Percentiles rank a stretch among this genome's conserved stretches.
Evolutionary conservation across 2,888 invertebrate genomes (phyloP).

Genomic region (Lithodes maja): DNA sequence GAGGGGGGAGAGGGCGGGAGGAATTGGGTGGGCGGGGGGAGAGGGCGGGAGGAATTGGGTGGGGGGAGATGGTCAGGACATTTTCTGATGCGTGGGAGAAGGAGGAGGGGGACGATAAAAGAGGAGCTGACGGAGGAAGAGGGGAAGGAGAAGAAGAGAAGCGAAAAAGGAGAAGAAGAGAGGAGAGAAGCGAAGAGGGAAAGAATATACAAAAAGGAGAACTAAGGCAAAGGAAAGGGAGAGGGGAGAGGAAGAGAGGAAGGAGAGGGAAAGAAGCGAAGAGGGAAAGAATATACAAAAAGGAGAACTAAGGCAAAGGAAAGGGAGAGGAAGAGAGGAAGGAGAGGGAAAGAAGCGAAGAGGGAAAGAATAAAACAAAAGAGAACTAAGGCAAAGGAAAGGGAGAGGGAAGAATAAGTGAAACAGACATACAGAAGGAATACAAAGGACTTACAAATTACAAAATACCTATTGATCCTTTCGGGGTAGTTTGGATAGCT

Average conservation of each 20-base stretch:
- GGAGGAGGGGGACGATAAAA: neutral
- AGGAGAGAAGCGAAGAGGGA: neutral
- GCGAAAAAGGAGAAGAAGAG: neutral
- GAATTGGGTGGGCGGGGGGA: neutral
- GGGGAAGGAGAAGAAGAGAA: neutral
- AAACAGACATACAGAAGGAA: too few relatives aligned
- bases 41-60: neutral
- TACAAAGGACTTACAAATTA: too few relatives aligned
- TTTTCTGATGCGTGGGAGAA: neutral
- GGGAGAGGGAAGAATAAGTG: too few relatives aligned
- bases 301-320: neutral
- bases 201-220: neutral
- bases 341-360: neutral
- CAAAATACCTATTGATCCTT: too few relatives aligned
- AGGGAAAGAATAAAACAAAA: neutral
- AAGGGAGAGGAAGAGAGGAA: neutral
- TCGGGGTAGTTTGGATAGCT: too few relatives aligned
- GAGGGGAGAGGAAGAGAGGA: neutral
- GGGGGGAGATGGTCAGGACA: neutral
- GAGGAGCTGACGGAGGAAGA: neutral
- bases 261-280: neutral
- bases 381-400: neutral
- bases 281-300: neutral
- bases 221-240: neutral
- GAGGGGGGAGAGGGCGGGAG: neutral